Conservation (phyloP, 2,113 vertebrate species). For the Silurus asotus region DNA sequence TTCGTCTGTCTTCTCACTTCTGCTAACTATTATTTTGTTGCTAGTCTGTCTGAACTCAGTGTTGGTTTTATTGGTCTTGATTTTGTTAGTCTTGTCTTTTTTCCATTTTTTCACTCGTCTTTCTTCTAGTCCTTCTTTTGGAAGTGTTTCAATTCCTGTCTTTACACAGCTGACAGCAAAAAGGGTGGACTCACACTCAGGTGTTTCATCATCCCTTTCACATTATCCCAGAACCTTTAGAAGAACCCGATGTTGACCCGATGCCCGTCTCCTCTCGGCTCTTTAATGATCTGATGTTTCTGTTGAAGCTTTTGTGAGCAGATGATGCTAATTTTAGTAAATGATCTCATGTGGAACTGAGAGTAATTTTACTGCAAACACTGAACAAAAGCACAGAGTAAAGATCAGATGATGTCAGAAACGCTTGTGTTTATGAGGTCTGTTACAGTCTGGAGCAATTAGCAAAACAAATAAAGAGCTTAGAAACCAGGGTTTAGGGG, state of each 20-base stretch:
- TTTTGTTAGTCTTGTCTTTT: background rate
- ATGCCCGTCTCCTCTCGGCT: background rate
- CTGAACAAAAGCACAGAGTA: background rate
- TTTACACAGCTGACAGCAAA: background rate
- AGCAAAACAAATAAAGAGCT: background rate
- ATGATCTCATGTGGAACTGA: background rate
- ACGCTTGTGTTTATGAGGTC: background rate
- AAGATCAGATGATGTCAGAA: background rate
- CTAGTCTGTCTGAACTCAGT: too few species aligned
- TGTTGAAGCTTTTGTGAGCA: background rate
- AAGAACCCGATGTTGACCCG: background rate
- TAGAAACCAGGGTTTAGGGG: background rate
- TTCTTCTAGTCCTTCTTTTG: background rate
- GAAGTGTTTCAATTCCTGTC: background rate
- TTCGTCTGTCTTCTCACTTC: too few species aligned
- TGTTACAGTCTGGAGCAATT: conserved; percentile 1
- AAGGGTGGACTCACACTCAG: background rate
- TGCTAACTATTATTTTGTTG: too few species aligned
- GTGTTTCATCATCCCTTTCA: background rate
- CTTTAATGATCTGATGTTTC: background rate
- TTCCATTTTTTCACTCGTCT: too few species aligned
- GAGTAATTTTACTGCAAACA: background rate
- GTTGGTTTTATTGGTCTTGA: background rate
- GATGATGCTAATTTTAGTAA: background rate
- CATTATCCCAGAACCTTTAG: background rate